Conservation (phyloP, 1,140 invertebrate genomes). For the Cyclina sinensis region DNA sequence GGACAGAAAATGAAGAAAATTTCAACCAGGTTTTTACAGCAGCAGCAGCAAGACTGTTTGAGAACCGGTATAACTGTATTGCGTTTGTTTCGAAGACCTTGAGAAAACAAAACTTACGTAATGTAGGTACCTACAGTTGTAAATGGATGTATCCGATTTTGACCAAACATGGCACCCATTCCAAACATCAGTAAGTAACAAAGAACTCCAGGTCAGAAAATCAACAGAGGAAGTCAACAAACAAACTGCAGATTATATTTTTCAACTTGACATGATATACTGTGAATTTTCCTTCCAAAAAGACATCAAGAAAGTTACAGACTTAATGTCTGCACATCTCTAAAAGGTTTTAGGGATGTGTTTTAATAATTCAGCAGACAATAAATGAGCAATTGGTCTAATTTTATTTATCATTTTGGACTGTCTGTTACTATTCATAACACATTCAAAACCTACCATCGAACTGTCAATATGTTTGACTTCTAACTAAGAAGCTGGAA, state of each 20-base stretch:
- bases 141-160: constrained; percentile 50
- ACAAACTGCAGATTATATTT: no score
- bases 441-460: not conserved
- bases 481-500: no score
- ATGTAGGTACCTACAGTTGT: constrained; percentile 4
- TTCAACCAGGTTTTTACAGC: no score
- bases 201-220: not conserved
- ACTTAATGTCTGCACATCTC: not conserved
- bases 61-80: no score
- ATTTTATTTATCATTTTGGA: not conserved
- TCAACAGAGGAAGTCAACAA: not conserved
- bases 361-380: constrained; percentile 31
- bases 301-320: not conserved
- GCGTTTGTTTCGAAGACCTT: no score
- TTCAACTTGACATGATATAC: no score
- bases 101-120: no score
- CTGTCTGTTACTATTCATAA: not conserved
- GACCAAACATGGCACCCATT: constrained; percentile 55
- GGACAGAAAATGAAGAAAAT: no score
- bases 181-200: not conserved
- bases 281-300: not conserved
- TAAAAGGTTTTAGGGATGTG: not conserved
- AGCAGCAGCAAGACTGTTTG: no score
- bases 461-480: no score
- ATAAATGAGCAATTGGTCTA: not conserved